Conservation (phyloP, 2,113 vertebrate genomes). For the Silurus asotus region DNA sequence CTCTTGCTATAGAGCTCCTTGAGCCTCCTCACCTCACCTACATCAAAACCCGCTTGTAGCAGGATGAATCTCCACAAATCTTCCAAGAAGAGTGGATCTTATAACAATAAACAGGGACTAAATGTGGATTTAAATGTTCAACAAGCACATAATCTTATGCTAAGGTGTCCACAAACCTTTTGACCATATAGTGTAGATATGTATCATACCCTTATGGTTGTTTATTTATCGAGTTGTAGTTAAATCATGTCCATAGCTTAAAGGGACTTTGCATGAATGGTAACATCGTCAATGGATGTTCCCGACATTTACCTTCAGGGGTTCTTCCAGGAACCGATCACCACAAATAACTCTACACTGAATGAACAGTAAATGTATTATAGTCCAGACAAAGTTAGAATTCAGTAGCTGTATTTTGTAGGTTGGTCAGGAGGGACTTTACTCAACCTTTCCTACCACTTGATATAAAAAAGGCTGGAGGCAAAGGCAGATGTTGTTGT, state of each 20-base stretch:
- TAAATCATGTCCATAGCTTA: neutral
- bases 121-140: too few species aligned
- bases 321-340: neutral
- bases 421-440: neutral
- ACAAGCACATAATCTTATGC: too few species aligned
- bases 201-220: neutral
- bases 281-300: neutral
- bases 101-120: too few species aligned
- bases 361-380: neutral
- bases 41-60: too few species aligned
- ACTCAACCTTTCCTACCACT: neutral
- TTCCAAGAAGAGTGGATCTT: too few species aligned
- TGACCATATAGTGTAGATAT: too few species aligned
- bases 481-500: too few species aligned
- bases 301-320: neutral
- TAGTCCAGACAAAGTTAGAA: neutral
- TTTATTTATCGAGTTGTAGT: neutral
- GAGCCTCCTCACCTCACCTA: too few species aligned
- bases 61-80: too few species aligned
- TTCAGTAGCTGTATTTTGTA: neutral
- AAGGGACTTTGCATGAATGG: neutral
- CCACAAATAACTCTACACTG: neutral
- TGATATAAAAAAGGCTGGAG: neutral
- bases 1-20: too few species aligned
- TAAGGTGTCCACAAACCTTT: too few species aligned